A percentile compares a stretch with the other conserved stretches of the same genome.
Evolutionary conservation across 2,888 invertebrate genomes (phyloP).

Genomic region (Stegana nigrithorax): DNA sequence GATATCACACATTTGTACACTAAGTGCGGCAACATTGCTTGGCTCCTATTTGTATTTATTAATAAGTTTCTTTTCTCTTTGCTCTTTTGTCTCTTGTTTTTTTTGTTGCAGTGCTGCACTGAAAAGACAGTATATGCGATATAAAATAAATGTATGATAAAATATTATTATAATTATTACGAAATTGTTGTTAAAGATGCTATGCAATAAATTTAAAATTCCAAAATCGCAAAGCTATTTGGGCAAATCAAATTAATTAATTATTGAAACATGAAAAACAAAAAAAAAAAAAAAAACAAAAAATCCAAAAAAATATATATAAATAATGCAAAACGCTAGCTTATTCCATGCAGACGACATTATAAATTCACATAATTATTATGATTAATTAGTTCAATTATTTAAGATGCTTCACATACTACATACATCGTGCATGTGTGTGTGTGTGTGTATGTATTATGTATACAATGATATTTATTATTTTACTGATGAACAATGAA

Average conservation of each 20-base stretch:
- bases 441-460: constrained; percentile 21
- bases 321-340: neutral
- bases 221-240: neutral
- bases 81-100: neutral
- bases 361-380: neutral
- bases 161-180: too few relatives aligned
- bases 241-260: constrained; percentile 1
- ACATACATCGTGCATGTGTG: constrained; percentile 30
- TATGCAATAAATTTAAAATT: neutral
- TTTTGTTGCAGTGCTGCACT: constrained; percentile 1
- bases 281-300: neutral
- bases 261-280: neutral
- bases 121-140: neutral
- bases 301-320: neutral
- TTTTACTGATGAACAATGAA: neutral
- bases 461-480: constrained; percentile 22
- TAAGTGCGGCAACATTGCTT: neutral
- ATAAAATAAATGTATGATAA: neutral
- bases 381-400: constrained; percentile 14
- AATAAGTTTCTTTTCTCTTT: neutral
- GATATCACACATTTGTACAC: neutral
- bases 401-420: constrained; percentile 29
- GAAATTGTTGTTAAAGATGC: constrained; percentile 4
- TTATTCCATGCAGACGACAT: neutral
- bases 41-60: too few relatives aligned